phyloP scores from a whole-genome alignment of 35 echinoderm and acorn worm genomes.

The Holothuria glaberrima region DNA sequence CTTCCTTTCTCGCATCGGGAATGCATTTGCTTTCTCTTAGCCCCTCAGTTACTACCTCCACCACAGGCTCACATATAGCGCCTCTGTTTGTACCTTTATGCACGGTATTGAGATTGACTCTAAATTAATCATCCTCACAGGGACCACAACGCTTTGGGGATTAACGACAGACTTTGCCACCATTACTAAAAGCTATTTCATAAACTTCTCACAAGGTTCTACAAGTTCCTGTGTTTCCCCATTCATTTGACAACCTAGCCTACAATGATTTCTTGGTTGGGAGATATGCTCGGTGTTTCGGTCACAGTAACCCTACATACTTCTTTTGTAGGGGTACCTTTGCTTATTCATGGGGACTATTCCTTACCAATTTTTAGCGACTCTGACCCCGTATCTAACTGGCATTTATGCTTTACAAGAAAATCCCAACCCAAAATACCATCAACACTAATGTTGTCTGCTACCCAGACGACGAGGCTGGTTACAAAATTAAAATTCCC shows the following conservation, averaged over 20 bases:
- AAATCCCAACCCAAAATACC: slow-evolving; percentile 17
- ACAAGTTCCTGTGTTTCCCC: background rate
- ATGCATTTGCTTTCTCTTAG: background rate
- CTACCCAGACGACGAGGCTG: background rate
- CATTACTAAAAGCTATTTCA: background rate
- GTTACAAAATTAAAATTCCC: slow-evolving; percentile 6
- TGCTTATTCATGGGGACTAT: slow-evolving; percentile 5
- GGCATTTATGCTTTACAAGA: slow-evolving; percentile 7
- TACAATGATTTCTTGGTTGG: background rate
- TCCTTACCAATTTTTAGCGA: background rate
- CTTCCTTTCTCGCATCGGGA: too few species aligned
- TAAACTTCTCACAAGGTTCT: background rate
- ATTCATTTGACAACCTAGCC: background rate
- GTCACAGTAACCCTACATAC: background rate
- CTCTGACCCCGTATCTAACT: background rate
- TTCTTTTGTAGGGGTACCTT: too few species aligned
- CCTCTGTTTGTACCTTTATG: background rate
- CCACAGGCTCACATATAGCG: slow-evolving; percentile 7
- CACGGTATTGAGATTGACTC: too few species aligned
- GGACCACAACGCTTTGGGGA: background rate
- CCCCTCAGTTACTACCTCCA: background rate
- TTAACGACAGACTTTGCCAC: slow-evolving; percentile 7
- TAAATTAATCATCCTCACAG: background rate
- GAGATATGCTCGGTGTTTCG: background rate
- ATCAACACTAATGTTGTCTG: slow-evolving; percentile 9